Evolutionary conservation across 2,888 invertebrate species (phyloP).

Genomic region (Camptogramma bilineatum): DNA sequence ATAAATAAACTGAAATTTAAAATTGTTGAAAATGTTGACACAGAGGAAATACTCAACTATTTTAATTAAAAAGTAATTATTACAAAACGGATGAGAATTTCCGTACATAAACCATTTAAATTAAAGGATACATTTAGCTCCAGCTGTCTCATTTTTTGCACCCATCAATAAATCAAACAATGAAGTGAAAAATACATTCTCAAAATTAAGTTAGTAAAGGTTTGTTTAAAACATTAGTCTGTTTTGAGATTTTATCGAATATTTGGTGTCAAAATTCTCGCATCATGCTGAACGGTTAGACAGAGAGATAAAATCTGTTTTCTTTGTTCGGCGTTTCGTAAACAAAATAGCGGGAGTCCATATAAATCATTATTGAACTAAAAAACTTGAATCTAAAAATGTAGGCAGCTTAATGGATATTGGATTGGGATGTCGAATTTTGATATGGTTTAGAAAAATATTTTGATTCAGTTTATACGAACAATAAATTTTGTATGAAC

Average conservation of each 20-base stretch:
- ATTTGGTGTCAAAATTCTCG: constrained; percentile 85
- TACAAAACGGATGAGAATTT: constrained; percentile 6
- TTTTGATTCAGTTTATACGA: no score
- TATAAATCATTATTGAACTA: constrained; percentile 71
- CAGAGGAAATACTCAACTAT: background rate
- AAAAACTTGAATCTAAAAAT: constrained; percentile 39
- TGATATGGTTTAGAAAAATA: background rate
- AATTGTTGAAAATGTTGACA: background rate
- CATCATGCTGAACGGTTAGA: constrained; percentile 82
- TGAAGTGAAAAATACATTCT: constrained; percentile 71
- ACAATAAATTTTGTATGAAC: no score
- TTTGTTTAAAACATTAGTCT: constrained; percentile 85
- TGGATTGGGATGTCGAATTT: constrained; percentile 15
- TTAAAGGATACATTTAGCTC: constrained; percentile 6
- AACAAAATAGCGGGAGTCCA: constrained; percentile 84
- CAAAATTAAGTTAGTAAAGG: constrained; percentile 83
- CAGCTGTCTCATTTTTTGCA: background rate
- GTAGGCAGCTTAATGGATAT: constrained; percentile 27
- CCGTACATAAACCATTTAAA: constrained; percentile 6
- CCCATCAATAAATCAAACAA: constrained; percentile 72
- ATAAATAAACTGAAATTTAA: background rate
- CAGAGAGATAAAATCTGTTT: constrained; percentile 70
- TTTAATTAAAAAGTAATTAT: constrained; percentile 2
- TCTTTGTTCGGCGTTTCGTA: constrained; percentile 78
- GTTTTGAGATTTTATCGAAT: constrained; percentile 81